phyloP scores from a whole-genome alignment of 2,113 vertebrate genomes.

The Pogonocichla stellata region DNA sequence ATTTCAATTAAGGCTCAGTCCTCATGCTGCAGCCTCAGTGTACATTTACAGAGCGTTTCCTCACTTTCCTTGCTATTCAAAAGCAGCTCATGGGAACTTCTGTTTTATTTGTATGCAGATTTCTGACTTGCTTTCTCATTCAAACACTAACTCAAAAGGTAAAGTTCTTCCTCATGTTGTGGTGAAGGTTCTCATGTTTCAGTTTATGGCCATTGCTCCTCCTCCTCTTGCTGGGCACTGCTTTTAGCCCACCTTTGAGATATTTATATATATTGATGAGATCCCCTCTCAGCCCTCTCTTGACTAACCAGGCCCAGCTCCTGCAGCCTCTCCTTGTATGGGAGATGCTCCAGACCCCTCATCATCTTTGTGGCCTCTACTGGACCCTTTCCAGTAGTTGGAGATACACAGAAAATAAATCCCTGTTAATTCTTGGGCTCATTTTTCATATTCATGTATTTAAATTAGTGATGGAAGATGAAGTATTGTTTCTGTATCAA shows the following conservation, averaged over 20 bases:
- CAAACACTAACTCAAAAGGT: neutral
- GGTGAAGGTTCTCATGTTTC: neutral
- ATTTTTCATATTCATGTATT: neutral
- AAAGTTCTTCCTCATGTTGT: neutral
- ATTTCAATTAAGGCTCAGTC: neutral
- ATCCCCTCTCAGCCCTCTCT: neutral
- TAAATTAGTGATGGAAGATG: neutral
- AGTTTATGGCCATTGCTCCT: neutral
- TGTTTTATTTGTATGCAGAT: neutral
- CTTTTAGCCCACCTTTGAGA: neutral
- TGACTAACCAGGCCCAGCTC: neutral
- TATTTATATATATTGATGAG: neutral
- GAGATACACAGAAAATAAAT: neutral
- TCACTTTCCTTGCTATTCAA: neutral
- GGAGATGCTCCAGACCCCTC: neutral
- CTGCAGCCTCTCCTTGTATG: neutral
- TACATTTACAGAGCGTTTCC: neutral
- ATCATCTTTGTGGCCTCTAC: neutral
- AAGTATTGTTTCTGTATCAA: neutral
- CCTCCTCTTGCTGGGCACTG: neutral
- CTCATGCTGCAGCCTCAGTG: neutral
- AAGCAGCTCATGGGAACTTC: neutral
- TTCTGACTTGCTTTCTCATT: neutral
- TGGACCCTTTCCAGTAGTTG: neutral
- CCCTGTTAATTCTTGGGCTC: neutral